A percentile compares a stretch with the other conserved stretches of the same genome.
These are phyloP conservation scores for Mactromeris polynyma DNA, from an alignment of 2,888 invertebrate genomes.

Conservation along the genomic window DNA sequence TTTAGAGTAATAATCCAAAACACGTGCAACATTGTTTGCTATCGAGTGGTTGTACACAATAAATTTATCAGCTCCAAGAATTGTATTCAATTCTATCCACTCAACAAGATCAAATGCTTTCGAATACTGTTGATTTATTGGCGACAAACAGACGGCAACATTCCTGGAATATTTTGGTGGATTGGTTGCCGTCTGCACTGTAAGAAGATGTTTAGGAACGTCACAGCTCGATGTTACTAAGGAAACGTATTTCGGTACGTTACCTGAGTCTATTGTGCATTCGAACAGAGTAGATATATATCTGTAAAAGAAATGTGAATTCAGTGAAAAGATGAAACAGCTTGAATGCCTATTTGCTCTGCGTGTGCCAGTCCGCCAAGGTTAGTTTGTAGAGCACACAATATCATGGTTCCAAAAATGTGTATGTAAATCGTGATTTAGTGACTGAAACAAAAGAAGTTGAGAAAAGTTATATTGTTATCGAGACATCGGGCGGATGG, in stretches of 20 bases:
- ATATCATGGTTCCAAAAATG: neutral
- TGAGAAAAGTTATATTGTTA: too few relatives aligned
- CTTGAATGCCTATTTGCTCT: neutral
- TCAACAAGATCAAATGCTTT: constrained; percentile 83
- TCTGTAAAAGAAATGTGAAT: neutral
- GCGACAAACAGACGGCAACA: constrained; percentile 80
- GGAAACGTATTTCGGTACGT: constrained; percentile 63
- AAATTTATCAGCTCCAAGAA: constrained; percentile 83
- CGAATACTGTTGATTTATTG: constrained; percentile 76
- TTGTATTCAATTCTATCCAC: constrained; percentile 83
- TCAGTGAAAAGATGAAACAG: neutral
- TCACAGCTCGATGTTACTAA: constrained; percentile 54
- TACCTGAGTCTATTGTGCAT: neutral
- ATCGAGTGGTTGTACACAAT: constrained; percentile 83
- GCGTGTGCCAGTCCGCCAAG: neutral
- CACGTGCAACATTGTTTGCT: constrained; percentile 74
- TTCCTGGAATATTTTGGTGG: constrained; percentile 23
- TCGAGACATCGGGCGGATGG: too few relatives aligned
- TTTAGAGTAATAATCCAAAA: constrained; percentile 76
- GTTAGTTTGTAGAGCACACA: neutral
- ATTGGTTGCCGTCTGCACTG: neutral
- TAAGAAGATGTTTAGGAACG: constrained; percentile 52
- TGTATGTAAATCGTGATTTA: too few relatives aligned
- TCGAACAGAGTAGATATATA: constrained; percentile 3
- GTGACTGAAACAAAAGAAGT: too few relatives aligned